Conservation (phyloP, 2,797 vertebrate genomes). For the Erpetoichthys calabaricus region DNA sequence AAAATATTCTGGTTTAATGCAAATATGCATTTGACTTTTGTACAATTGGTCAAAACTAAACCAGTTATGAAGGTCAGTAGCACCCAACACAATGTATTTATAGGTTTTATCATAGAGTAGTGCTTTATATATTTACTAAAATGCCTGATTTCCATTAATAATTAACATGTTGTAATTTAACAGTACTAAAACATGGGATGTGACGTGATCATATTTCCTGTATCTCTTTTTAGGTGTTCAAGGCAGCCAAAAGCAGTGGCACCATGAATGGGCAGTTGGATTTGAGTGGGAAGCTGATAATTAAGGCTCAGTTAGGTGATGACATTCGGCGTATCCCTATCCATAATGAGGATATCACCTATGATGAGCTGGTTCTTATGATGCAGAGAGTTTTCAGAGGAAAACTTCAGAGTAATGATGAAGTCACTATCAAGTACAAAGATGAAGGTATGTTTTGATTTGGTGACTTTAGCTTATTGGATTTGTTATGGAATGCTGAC, state of each 20-base stretch:
- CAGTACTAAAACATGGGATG: neutral
- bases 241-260: slow-evolving; percentile 6
- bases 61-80: no score
- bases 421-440: slow-evolving; percentile 97
- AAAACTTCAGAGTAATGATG: slow-evolving; percentile 90
- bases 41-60: no score
- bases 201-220: neutral
- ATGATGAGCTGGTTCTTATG: slow-evolving; percentile 95
- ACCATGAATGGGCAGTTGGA: slow-evolving; percentile 97
- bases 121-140: no score
- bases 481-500: slow-evolving; percentile 10
- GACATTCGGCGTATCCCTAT: slow-evolving; percentile 96
- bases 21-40: no score
- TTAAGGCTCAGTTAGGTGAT: slow-evolving; percentile 94
- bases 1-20: no score
- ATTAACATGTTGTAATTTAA: no score
- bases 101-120: no score
- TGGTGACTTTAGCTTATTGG: neutral
- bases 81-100: no score
- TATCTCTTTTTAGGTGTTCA: slow-evolving; percentile 21
- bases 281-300: slow-evolving; percentile 95
- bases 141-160: no score
- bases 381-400: slow-evolving; percentile 97
- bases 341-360: slow-evolving; percentile 97
- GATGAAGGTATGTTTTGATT: slow-evolving; percentile 72